Percentiles rank a stretch among this genome's conserved stretches.
These are phyloP conservation scores for Clamator glandarius DNA, from an alignment of 2,797 vertebrate genomes.

Conservation along the genomic window DNA sequence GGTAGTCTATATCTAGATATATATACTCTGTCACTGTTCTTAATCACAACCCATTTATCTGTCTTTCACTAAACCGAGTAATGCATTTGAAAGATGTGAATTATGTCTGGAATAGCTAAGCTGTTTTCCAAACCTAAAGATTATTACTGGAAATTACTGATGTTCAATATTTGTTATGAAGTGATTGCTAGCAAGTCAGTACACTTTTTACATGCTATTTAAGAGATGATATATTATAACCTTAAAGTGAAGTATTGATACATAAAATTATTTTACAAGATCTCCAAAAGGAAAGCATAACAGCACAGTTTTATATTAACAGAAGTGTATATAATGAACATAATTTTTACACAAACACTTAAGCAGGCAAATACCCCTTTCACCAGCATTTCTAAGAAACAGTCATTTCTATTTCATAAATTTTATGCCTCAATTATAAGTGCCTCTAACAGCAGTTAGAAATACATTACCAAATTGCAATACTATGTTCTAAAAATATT, in stretches of 20 bases:
- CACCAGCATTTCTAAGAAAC: not conserved
- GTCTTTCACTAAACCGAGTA: not conserved
- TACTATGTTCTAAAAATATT: constrained; percentile 19
- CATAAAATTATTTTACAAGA: not conserved
- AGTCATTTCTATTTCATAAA: not conserved
- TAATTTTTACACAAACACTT: not conserved
- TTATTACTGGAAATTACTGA: not conserved
- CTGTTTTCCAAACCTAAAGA: not conserved
- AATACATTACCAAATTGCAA: constrained; percentile 36
- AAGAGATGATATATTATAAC: not conserved
- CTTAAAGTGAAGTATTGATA: not conserved
- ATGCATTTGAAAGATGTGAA: constrained; percentile 3
- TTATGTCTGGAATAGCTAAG: not conserved
- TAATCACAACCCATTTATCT: not conserved
- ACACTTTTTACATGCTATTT: not conserved
- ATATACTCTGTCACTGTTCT: not conserved
- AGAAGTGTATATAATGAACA: not conserved
- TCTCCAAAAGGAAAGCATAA: not conserved
- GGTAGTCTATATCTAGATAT: not conserved
- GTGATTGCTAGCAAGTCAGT: not conserved
- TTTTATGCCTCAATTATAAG: constrained; percentile 17
- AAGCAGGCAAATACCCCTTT: not conserved
- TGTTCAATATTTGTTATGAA: not conserved
- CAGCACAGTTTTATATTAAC: not conserved
- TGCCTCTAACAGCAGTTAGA: constrained; percentile 1